A percentile compares a stretch with the other conserved stretches of the same genome.
Evolutionary conservation across 2,113 vertebrate genomes (phyloP).

Genomic region (Penelope pileata): DNA sequence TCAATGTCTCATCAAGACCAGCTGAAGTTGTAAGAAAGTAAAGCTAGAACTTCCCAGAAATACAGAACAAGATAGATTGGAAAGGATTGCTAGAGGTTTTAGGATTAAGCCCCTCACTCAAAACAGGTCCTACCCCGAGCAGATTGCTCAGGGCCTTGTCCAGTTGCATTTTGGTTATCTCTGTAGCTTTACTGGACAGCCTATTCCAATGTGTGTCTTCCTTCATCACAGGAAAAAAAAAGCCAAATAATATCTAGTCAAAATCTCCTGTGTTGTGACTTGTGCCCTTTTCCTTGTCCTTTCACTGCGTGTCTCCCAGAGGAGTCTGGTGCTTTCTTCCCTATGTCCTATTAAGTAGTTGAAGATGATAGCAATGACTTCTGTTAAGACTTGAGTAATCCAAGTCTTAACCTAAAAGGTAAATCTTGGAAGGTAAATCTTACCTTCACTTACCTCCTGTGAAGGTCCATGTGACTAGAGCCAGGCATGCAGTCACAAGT

Average conservation of each 20-base stretch:
- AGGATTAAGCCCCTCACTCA: too few relatives aligned
- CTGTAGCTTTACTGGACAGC: background rate
- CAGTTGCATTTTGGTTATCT: background rate
- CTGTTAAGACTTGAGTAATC: background rate
- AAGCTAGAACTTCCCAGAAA: background rate
- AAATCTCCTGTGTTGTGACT: background rate
- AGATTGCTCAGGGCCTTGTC: background rate
- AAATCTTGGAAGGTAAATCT: too few relatives aligned
- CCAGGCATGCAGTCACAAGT: background rate
- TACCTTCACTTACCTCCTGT: background rate
- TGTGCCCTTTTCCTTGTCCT: background rate
- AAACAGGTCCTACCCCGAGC: background rate
- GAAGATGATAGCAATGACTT: too few relatives aligned
- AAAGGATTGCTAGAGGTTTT: background rate
- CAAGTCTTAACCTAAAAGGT: too few relatives aligned
- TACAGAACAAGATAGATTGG: background rate
- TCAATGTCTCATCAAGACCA: background rate
- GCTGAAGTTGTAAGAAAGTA: background rate
- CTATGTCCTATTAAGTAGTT: background rate
- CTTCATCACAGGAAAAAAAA: too few relatives aligned
- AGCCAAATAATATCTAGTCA: background rate
- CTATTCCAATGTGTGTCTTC: background rate
- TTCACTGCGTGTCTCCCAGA: background rate
- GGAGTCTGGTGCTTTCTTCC: background rate
- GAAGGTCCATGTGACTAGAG: background rate